A percentile compares a stretch with the other conserved stretches of the same genome.
phyloP scores from a whole-genome alignment of 2,113 vertebrate genomes.

The Merops nubicus region DNA sequence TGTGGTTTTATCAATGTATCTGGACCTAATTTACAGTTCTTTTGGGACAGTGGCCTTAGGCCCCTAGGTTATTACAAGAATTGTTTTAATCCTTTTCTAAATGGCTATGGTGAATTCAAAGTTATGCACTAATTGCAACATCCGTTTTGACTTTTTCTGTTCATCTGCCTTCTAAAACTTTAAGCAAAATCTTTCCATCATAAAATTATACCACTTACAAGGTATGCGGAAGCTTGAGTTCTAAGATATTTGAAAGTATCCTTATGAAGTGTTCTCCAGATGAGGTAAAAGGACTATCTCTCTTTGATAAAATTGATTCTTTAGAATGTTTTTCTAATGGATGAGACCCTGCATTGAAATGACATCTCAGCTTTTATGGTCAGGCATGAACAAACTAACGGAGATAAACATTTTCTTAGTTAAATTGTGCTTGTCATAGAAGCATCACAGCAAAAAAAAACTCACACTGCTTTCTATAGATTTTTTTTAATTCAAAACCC shows the following conservation, averaged over 20 bases:
- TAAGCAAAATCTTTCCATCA: not conserved
- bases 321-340: not conserved
- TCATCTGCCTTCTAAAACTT: not conserved
- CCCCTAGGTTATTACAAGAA: not conserved
- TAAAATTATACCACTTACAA: not conserved
- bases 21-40: not conserved
- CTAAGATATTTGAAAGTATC: not conserved
- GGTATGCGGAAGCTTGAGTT: not conserved
- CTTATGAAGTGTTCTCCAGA: not conserved
- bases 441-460: not conserved
- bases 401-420: conserved; percentile 2
- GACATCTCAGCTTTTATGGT: not conserved
- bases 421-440: conserved; percentile 16
- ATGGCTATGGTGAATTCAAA: not conserved
- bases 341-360: conserved; percentile 15
- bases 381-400: conserved; percentile 6
- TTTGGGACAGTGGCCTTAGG: not conserved
- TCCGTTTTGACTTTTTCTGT: not conserved
- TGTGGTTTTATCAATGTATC: not conserved
- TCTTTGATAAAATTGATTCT: not conserved
- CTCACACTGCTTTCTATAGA: not conserved
- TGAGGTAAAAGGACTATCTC: not conserved
- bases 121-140: not conserved
- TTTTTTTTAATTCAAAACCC: not conserved
- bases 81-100: not conserved